Evolutionary conservation across 2,888 invertebrate species (phyloP).

Genomic region (Troides aeacus): DNA sequence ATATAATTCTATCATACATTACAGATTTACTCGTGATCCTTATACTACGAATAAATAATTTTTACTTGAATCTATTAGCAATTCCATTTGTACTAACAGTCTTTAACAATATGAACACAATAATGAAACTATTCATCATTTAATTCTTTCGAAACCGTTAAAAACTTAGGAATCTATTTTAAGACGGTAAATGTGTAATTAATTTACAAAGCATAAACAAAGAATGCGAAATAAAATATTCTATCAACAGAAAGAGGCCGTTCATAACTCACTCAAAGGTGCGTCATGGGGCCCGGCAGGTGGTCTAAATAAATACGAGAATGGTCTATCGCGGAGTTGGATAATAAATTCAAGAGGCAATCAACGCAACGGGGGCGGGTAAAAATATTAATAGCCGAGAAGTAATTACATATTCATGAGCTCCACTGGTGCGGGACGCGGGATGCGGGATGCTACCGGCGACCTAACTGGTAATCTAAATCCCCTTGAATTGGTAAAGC

Average conservation of each 20-base stretch:
- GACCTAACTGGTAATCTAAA: conserved; percentile 54
- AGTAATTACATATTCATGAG: conserved; percentile 79
- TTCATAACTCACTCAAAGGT: conserved; percentile 72
- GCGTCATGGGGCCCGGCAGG: conserved; percentile 68
- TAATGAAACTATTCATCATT: not conserved
- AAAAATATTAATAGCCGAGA: conserved; percentile 79
- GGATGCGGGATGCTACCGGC: conserved; percentile 33
- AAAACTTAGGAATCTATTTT: not conserved
- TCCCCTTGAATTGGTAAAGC: conserved; percentile 50
- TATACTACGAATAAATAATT: not conserved
- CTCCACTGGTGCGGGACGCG: conserved; percentile 48
- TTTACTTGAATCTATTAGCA: too few species aligned
- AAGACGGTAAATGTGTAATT: conserved; percentile 42
- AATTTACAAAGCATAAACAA: conserved; percentile 52
- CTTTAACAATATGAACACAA: not conserved
- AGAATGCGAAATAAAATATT: conserved; percentile 72
- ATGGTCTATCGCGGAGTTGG: conserved; percentile 73
- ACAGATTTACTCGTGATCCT: not conserved
- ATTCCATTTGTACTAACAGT: too few species aligned
- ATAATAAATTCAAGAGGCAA: conserved; percentile 80
- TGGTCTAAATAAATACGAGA: conserved; percentile 80
- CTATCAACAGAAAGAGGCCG: conserved; percentile 72
- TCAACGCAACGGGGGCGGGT: conserved; percentile 75
- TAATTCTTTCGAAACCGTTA: not conserved
- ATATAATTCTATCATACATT: not conserved